Evolutionary conservation across 2,113 vertebrate species (phyloP).

Genomic region (Salminus brasiliensis): DNA sequence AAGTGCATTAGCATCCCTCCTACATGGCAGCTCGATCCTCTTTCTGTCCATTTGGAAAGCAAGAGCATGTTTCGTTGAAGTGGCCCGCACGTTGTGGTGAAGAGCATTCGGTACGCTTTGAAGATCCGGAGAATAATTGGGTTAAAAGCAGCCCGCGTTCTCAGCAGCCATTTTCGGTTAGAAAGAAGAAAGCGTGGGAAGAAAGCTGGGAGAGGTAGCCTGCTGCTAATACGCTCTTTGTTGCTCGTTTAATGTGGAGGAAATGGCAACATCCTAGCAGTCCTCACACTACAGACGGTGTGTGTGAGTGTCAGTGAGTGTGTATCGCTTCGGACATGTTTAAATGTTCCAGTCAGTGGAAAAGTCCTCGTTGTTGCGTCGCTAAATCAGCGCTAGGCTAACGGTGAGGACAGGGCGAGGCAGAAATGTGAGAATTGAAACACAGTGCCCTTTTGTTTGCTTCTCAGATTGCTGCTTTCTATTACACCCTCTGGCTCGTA

Average conservation of each 20-base stretch:
- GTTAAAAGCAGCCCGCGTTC: constrained; percentile 73
- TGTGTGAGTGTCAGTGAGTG: no score
- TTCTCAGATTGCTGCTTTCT: constrained; percentile 71
- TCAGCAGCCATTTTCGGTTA: constrained; percentile 63
- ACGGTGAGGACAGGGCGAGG: constrained; percentile 12
- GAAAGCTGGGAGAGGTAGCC: constrained; percentile 45
- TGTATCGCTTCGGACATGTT: not conserved
- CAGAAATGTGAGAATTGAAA: constrained; percentile 58
- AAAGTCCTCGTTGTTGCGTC: not conserved
- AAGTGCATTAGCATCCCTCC: constrained; percentile 74
- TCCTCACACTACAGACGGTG: constrained; percentile 21
- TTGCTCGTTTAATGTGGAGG: not conserved
- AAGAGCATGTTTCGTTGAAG: constrained; percentile 72
- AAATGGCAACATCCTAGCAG: constrained; percentile 36
- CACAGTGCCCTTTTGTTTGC: constrained; percentile 61
- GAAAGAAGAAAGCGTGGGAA: constrained; percentile 59
- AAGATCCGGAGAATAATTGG: constrained; percentile 76
- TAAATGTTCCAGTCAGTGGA: not conserved
- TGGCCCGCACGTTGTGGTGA: constrained; percentile 61
- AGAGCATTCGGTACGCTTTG: constrained; percentile 77
- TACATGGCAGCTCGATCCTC: constrained; percentile 64
- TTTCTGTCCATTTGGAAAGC: constrained; percentile 80
- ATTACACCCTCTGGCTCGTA: constrained; percentile 74
- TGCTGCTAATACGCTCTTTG: not conserved
- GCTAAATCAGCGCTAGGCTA: constrained; percentile 19